Base-by-base conservation (phyloP, 2,888 invertebrate species). In the Stenodera caucasica region DNA sequence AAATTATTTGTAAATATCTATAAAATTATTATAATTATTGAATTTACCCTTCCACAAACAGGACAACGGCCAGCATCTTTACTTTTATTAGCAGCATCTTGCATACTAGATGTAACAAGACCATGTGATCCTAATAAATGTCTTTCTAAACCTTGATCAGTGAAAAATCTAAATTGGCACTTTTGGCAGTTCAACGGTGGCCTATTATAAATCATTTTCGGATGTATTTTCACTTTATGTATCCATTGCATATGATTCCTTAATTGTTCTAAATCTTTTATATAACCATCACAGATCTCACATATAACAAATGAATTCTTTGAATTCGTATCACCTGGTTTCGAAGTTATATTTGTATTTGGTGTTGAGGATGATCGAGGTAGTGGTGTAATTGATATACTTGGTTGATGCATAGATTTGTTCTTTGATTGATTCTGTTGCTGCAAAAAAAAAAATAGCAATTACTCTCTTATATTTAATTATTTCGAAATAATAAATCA, bases 201-300 rank as follows among this genome's bases (percentile, higher is more conserved):
- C 81, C 92, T 85, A 81, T 94, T 95, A 81, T 94, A 92, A 71
- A 95, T 94, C 95, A 95, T 96, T 83, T 94, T 95, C 58, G 95
- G 94, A 82, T 95, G 95, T 75, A 96, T 96, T 81, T 95, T 95
- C 70, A 95, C 94, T 86, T 96, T 96, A 81, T 97, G 97, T 79
- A 96, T 96, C 93, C 95, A 96, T 77, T 95, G 96, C 94, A 97
- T 96, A 78, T 97, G 97, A 80, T 96, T 96, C 66, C 96, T 85
- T 65, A 97, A 82, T 77, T 96, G 95, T 75, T 96, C 94, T 75
- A 96, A 84, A 80, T 97, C 96, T 84, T 96, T 75, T 65, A 97
- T 96, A 77, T 96, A 96, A 21, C 96, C 96, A 76, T 97, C 97
- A 81, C 97, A 98, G 66, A 97, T 96, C 83, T 97, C 97, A 81